phyloP scores from a whole-genome alignment of 1,140 invertebrate genomes.

The Homalodisca vitripennis region DNA sequence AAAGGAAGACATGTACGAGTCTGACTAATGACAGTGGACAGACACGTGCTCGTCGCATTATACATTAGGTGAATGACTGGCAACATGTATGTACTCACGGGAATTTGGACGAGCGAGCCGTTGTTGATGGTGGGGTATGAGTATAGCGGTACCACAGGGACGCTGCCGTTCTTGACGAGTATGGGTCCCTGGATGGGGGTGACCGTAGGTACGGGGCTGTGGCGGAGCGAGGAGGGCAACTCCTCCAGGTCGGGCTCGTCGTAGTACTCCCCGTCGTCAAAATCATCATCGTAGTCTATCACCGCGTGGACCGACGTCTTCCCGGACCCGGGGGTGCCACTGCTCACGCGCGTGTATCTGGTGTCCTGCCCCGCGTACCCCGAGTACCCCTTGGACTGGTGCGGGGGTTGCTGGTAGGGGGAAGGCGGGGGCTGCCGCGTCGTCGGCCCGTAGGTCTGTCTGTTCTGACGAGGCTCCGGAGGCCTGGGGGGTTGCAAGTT shows the following conservation, averaged over 20 bases:
- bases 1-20: no score
- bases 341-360: constrained; percentile 40
- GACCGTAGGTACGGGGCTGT: constrained; percentile 51
- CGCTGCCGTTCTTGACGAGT: constrained; percentile 71
- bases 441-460: background rate
- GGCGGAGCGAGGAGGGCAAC: constrained; percentile 14
- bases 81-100: constrained; percentile 62
- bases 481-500: constrained; percentile 13
- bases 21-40: no score
- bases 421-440: constrained; percentile 21
- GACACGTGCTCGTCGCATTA: no score
- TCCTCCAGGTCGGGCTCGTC: constrained; percentile 44
- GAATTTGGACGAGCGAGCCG: constrained; percentile 81
- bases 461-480: constrained; percentile 14
- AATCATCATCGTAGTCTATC: constrained; percentile 62
- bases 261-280: constrained; percentile 57
- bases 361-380: constrained; percentile 11
- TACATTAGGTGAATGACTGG: no score
- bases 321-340: constrained; percentile 47
- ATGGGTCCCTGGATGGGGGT: constrained; percentile 81
- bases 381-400: background rate
- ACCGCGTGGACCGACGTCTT: constrained; percentile 69
- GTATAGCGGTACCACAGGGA: constrained; percentile 82
- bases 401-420: constrained; percentile 28
- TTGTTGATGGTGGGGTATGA: constrained; percentile 79